Evolutionary conservation across 2,888 invertebrate genomes (phyloP).

Genomic region (Lordiphosa andalusiaca): DNA sequence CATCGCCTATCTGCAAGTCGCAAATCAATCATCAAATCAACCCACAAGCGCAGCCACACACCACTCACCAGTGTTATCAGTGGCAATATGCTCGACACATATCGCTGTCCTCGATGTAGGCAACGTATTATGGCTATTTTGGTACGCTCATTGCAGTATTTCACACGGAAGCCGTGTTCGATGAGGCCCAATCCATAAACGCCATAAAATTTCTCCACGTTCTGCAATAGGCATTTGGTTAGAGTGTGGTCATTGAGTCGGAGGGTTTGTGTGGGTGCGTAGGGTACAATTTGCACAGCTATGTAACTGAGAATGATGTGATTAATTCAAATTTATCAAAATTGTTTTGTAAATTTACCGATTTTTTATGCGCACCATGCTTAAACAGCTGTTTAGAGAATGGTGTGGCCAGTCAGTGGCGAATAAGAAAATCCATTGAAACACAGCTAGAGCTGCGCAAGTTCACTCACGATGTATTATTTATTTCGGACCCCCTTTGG

Average conservation of each 20-base stretch:
- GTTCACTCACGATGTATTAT: too few relatives aligned
- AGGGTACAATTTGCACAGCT: constrained; percentile 84
- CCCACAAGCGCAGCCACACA: neutral
- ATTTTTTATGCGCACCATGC: constrained; percentile 86
- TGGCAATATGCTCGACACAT: constrained; percentile 86
- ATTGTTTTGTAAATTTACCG: constrained; percentile 80
- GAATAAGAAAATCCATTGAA: neutral
- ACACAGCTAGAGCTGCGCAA: too few relatives aligned
- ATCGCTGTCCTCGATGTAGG: constrained; percentile 88
- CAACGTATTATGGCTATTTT: constrained; percentile 87
- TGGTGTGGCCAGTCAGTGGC: neutral
- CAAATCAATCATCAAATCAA: constrained; percentile 3
- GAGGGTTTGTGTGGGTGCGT: constrained; percentile 77
- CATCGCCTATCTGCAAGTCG: constrained; percentile 82
- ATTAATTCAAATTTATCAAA: constrained; percentile 5
- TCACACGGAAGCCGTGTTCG: constrained; percentile 86
- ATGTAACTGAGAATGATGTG: constrained; percentile 83
- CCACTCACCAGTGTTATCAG: constrained; percentile 82
- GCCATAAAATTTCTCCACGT: constrained; percentile 87
- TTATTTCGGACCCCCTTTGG: too few relatives aligned
- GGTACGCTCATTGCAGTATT: constrained; percentile 89
- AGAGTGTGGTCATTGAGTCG: constrained; percentile 80
- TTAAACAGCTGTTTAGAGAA: neutral
- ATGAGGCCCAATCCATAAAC: constrained; percentile 88
- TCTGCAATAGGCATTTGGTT: constrained; percentile 81